Conservation (phyloP, 1,140 invertebrate species). For the Drosophila micromelanica region DNA sequence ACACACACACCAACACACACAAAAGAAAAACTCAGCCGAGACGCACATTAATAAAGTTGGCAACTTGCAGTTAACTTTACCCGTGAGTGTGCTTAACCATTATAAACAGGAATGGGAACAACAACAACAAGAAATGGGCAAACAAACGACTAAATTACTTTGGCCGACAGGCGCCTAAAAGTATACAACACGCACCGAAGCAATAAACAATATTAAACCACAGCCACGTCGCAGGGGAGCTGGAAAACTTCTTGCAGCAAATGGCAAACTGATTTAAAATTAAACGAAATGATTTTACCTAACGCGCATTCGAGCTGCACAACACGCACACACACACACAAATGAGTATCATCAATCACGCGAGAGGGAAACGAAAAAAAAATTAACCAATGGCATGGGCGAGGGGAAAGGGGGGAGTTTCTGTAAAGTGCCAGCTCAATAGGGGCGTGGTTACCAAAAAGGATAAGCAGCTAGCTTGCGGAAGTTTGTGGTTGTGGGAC, state of each 20-base stretch:
- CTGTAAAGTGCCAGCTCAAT: slow-evolving; percentile 4
- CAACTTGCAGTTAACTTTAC: slow-evolving; percentile 81
- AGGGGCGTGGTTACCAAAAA: slow-evolving; percentile 38
- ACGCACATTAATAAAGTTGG: slow-evolving; percentile 78
- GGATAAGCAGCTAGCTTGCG: slow-evolving; percentile 67
- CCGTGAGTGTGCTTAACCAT: slow-evolving; percentile 81
- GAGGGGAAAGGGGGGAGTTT: slow-evolving; percentile 17
- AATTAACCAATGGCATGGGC: background rate
- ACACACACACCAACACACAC: background rate
- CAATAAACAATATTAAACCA: slow-evolving; percentile 78
- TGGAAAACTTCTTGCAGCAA: slow-evolving; percentile 55
- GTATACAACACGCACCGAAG: slow-evolving; percentile 72
- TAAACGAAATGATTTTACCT: slow-evolving; percentile 78
- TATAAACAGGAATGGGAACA: slow-evolving; percentile 61
- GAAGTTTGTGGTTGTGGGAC: slow-evolving; percentile 34
- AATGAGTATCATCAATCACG: slow-evolving; percentile 80
- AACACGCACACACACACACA: slow-evolving; percentile 50
- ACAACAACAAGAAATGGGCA: slow-evolving; percentile 36
- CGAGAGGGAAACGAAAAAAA: slow-evolving; percentile 4
- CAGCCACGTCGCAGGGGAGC: slow-evolving; percentile 23
- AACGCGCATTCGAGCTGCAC: slow-evolving; percentile 24
- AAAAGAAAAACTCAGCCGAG: slow-evolving; percentile 35
- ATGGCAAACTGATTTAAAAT: slow-evolving; percentile 83
- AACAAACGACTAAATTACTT: slow-evolving; percentile 72
- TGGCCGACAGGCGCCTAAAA: slow-evolving; percentile 64